Base-by-base conservation (phyloP, 2,888 invertebrate genomes). In the Coleophora flavipennella region DNA sequence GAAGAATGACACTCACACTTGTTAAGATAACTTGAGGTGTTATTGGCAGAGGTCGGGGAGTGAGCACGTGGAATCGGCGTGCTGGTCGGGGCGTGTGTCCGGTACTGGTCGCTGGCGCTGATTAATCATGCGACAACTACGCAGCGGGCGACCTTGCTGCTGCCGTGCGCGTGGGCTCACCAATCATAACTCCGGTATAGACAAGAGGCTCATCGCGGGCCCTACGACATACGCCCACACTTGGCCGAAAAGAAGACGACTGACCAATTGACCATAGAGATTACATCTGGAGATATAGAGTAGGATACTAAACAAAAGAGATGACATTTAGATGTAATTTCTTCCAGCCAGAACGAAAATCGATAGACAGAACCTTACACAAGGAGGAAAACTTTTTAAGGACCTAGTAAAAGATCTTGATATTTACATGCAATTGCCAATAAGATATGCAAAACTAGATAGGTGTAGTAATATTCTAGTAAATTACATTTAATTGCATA, bases 101-200 rank as follows among this genome's bases (percentile, higher is more conserved):
- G 67, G 72, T 67, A 71, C 69, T 71, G 72, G 67, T 73, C 62
- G 60, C 50, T 61, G 62, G 59, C 66, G 63, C 50, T 59, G 73
- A 79, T 81, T 80, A 81, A 81, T 84, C 83, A 81, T 79, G 75
- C 76, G 34, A 40, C 41, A 41, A 42, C 42, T 84, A 76, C 84
- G 84, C 78, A 83, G 70, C 65, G 61, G 43, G 50, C 61, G 79
- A 58, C 80, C 80, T 83, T 80, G 80, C 48, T 45, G 46, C 31
- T 43, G n/a, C n/a, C n/a, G n/a, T n/a, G 61, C 64, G 81, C 78
- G 84, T 84, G 80, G 84, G 84, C 53, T 56, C 50, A 45, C 59
- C 55, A 62, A 68, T 77, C 76, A 79, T 74, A 77, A 75, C 65
- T 61, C 55, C 66, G 50, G 51, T 49, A 48, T 49, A 42, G 53